Base-by-base conservation (phyloP, 2,113 vertebrate species). In the Piaya cayana region DNA sequence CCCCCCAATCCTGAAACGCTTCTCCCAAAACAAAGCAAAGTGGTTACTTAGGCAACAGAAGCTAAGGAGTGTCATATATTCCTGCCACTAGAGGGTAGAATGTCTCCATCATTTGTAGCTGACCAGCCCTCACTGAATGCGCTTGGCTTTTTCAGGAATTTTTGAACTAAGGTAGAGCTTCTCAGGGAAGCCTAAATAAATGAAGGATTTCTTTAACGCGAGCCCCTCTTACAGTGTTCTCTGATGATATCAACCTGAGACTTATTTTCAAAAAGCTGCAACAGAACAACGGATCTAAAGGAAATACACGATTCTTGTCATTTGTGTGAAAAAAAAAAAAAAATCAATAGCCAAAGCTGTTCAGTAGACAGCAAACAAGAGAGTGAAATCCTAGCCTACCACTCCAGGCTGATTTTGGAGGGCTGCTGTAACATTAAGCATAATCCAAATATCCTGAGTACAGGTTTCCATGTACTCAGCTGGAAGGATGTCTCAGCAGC, bases 51-150 rank as follows among this genome's bases (percentile, higher is more conserved):
- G 8, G 27, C 45, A 45, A 23, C 22, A 26, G 49, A 23, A 1
- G 0, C 47, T 53, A 42, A 19, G 15, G n/a, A 52, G 30, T 49
- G 84, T 39, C 22, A 2, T 68, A 19, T 92, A 49, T 67, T 90
- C n/a, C 36, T 79, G 37, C 94, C 95, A 72, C 93, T 95, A 96
- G 95, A 96, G 95, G 96, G 94, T 93, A 92, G 22, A 15, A 59
- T 55, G 52, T 77, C 85, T 86, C 92, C 64, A 83, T 72, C 39
- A 7, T 45, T 76, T 15, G 11, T 5, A 56, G 43, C 65, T 79
- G 60, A 8, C 34, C 36, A 23, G 64, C 7, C 45, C 59, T 82
- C 36, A 4, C 3, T 3, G 9, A 1, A 5, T 19, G 12, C 22
- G 29, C 14, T 49, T 23, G 25, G 36, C 20, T 80, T 88, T 76